Evolutionary conservation across 2,888 invertebrate genomes (phyloP).

Genomic region (Phaedon cochleariae): DNA sequence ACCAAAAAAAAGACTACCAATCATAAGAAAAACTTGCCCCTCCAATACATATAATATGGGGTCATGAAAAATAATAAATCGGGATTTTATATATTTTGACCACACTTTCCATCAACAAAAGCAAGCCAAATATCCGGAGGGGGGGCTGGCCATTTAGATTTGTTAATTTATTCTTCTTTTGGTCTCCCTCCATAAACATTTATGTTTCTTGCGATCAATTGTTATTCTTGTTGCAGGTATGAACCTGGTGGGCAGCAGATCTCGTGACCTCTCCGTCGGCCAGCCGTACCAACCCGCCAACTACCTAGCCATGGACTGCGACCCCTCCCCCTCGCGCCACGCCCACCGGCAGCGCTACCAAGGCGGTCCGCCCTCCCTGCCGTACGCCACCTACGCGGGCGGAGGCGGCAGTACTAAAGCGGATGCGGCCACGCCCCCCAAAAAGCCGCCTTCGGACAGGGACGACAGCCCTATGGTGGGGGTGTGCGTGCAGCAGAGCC

Average conservation of each 20-base stretch:
- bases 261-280: slow-evolving; percentile 55
- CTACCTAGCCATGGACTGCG: slow-evolving; percentile 79
- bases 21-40: too few relatives aligned
- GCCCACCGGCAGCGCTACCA: slow-evolving; percentile 53
- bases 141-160: too few relatives aligned
- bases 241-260: slow-evolving; percentile 62
- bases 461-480: slow-evolving; percentile 87
- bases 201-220: too few relatives aligned
- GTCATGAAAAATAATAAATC: too few relatives aligned
- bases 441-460: slow-evolving; percentile 52
- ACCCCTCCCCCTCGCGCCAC: slow-evolving; percentile 67
- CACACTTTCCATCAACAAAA: too few relatives aligned
- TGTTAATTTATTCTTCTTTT: too few relatives aligned
- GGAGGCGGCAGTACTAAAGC: slow-evolving; percentile 59
- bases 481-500: slow-evolving; percentile 91
- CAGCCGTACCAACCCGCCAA: slow-evolving; percentile 50
- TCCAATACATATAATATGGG: too few relatives aligned
- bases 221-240: slow-evolving; percentile 57
- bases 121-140: too few relatives aligned
- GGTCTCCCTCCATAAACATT: too few relatives aligned
- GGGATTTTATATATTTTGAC: too few relatives aligned
- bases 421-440: slow-evolving; percentile 68
- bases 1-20: too few relatives aligned
- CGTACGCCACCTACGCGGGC: slow-evolving; percentile 59
- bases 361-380: slow-evolving; percentile 58